Evolutionary conservation across 1,140 invertebrate species (phyloP).

Genomic region (Lepidostoma basale): DNA sequence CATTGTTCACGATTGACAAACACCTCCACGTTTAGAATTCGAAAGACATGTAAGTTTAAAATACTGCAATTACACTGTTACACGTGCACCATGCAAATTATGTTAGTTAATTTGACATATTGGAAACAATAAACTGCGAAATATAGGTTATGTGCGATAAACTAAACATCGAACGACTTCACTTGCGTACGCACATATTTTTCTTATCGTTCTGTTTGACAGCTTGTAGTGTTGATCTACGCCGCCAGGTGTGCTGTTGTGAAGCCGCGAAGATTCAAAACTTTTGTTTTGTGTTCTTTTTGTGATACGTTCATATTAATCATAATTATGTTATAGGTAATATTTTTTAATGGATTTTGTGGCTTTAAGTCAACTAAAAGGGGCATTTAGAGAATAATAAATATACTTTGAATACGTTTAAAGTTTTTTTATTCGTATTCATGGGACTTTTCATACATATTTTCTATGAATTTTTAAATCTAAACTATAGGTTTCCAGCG

Average conservation of each 20-base stretch:
- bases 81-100: not conserved
- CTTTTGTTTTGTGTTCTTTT: not conserved
- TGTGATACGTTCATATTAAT: not conserved
- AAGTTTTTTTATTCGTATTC: too few species aligned
- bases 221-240: not conserved
- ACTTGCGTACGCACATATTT: not conserved
- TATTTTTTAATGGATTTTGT: too few species aligned
- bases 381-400: too few species aligned
- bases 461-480: too few species aligned
- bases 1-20: constrained; percentile 24
- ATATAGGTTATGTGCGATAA: constrained; percentile 18
- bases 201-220: constrained; percentile 14
- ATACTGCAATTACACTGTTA: not conserved
- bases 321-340: too few species aligned
- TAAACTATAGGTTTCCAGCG: too few species aligned
- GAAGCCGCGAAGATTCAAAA: not conserved
- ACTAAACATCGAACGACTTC: not conserved
- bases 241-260: not conserved
- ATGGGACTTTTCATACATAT: too few species aligned
- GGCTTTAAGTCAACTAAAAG: too few species aligned
- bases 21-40: not conserved
- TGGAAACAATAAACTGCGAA: constrained; percentile 4
- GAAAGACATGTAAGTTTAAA: too few species aligned
- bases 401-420: too few species aligned
- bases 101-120: not conserved